Base-by-base conservation (phyloP, 2,888 invertebrate genomes). In the Lasius fuliginosus region DNA sequence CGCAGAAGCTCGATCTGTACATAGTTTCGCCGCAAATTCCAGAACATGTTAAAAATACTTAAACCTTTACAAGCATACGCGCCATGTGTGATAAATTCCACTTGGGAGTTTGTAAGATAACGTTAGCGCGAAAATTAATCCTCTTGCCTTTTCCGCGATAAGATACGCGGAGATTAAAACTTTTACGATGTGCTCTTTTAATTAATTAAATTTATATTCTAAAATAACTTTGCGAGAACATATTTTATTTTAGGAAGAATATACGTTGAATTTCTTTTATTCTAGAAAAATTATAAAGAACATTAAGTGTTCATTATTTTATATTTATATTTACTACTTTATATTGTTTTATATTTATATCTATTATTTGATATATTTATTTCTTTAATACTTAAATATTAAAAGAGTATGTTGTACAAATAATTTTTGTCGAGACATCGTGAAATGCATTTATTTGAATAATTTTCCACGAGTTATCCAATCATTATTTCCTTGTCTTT, bases 131-230 rank as follows among this genome's bases (percentile, higher is more conserved):
- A 53, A 15, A 15, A 33, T 23, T 23, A 56, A 36, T 71, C 15
- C 11, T n/a, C 15, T 3, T 23, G 0, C 15, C n/a, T 73, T 58
- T 18, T 73, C 27, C 18, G 15, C 36, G 36, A 36, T 36, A 58
- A 73, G 3, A 73, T 27, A n/a, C 8, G n/a, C 8, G n/a, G 27
- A 18, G 62, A 73, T 60, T 60, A 73, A 73, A 73, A 60, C 40
- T 40, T 36, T 73, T 62, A 12, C 46, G 1, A 11, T 8, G 49
- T 40, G 11, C 1, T 60, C 27, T 58, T 56, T 36, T 58, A 27
- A 58, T 23, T 60, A 58, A 58, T 40, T 58, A 73, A 60, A 9
- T 60, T 40, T 40, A 27, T 40, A 40, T 73, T 73, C 27, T 40
- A 60, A 60, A 40, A 60, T 27, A 15, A 11, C 58, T 58, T 23